Evolutionary conservation across 2,797 vertebrate genomes (phyloP).

Genomic region (Acanthurus leucopareius): DNA sequence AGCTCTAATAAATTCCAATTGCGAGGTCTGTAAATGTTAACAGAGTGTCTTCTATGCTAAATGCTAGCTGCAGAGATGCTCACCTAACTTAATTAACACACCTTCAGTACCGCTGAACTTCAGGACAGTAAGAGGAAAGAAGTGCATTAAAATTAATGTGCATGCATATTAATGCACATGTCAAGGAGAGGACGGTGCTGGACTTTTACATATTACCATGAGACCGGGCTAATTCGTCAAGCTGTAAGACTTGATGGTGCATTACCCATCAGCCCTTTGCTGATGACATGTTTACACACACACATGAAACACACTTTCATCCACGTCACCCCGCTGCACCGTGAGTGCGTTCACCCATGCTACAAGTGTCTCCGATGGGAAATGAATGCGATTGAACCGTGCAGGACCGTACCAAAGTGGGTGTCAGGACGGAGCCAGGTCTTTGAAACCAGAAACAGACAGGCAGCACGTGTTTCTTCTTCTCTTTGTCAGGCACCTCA

Average conservation of each 20-base stretch:
- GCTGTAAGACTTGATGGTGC: background rate
- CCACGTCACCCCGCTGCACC: constrained; percentile 7
- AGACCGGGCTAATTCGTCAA: background rate
- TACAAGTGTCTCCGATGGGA: constrained; percentile 49
- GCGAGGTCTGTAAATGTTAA: background rate
- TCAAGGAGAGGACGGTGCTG: background rate
- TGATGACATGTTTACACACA: constrained; percentile 5
- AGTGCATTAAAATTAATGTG: background rate
- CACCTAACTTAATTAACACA: too few species aligned
- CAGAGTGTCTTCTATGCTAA: background rate
- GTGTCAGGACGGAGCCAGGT: constrained; percentile 54
- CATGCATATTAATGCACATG: background rate
- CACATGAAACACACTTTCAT: constrained; percentile 24
- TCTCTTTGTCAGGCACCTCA: constrained; percentile 60
- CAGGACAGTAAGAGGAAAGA: background rate
- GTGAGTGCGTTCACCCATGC: constrained; percentile 30
- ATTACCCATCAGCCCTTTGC: constrained; percentile 1
- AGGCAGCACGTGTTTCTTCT: constrained; percentile 44
- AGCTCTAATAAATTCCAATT: background rate
- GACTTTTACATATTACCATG: background rate
- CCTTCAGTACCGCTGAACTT: background rate
- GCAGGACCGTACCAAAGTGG: constrained; percentile 44
- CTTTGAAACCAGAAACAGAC: constrained; percentile 65
- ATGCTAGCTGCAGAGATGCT: background rate
- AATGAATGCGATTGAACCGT: constrained; percentile 39